Evolutionary conservation across 2,113 vertebrate species (phyloP), one percentile per base, ranked within the genome.

Genomic region (Zeus faber): DNA sequence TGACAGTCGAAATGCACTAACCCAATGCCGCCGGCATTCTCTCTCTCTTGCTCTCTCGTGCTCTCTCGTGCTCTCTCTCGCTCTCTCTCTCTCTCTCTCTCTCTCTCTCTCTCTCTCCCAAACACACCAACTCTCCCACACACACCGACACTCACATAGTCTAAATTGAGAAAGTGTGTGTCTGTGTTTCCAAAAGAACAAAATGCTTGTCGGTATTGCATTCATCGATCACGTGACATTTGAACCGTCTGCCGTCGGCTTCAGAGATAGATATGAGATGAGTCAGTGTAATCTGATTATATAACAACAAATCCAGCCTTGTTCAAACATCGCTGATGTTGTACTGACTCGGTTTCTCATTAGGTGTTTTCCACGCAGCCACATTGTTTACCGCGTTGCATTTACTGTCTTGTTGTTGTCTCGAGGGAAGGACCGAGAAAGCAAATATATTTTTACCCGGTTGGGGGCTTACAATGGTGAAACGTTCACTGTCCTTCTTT

Each of bases 251-350:
- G 65, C 5, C 43, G 26, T 54, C 18, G 20, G 8, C 14, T 27
- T 26, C 23, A 7, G 31, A 44, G 27, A 49, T 46, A 58, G 25
- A 1, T 35, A 43, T 29, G 49, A 65, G 40, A 17, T 66, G 17
- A 62, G 44, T 75, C 65, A 27, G 66, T 60, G 80, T 69, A 63
- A 79, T 72, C 3, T 50, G 71, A 80, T 56, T 61, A 52, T 25
- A 64, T 25, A 14, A 49, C 29, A 18, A 54, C 25, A 27, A 49
- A 27, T 13, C 16, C 48, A 31, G 48, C 57, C 58, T 20, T 57
- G 37, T 18, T 65, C 50, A 50, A 43, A 49, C 46, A 21, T 33
- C 46, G 13, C 1, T 55, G 6, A 49, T 18, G 37, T 43, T 35
- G 17, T 44, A 26, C 1, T 47, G n/a, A n/a, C n/a, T 24, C 26